A percentile compares a stretch with the other conserved stretches of the same genome.
Evolutionary conservation across 2,888 invertebrate species (phyloP).

Genomic region (Quadroppia sp.): DNA sequence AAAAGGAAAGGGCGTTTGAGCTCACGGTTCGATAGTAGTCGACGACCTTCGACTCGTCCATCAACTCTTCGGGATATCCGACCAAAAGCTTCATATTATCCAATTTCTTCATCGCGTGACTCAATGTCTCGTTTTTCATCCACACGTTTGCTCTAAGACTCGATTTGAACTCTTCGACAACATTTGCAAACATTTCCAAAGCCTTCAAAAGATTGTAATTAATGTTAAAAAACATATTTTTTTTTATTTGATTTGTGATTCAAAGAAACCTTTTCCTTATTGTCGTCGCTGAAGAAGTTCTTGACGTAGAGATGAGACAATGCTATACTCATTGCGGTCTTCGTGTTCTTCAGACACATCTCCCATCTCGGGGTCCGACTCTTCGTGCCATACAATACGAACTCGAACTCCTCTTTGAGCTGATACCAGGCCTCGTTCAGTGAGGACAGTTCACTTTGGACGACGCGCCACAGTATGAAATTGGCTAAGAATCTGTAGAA

Average conservation of each 20-base stretch:
- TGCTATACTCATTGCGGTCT: constrained; percentile 45
- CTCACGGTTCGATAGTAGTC: constrained; percentile 46
- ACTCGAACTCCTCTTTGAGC: constrained; percentile 72
- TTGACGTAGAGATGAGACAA: constrained; percentile 71
- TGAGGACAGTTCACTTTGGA: constrained; percentile 45
- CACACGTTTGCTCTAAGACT: constrained; percentile 73
- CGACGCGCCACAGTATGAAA: constrained; percentile 87
- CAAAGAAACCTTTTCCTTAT: constrained; percentile 62
- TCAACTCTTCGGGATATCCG: constrained; percentile 47
- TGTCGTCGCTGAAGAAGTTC: constrained; percentile 78
- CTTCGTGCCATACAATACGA: constrained; percentile 67
- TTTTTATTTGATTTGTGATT: background rate
- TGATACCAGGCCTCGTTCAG: constrained; percentile 56
- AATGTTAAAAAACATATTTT: no score
- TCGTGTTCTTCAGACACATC: constrained; percentile 67
- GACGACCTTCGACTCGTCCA: constrained; percentile 44
- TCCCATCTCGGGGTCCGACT: constrained; percentile 74
- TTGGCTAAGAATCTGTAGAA: constrained; percentile 65
- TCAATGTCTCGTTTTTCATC: constrained; percentile 81
- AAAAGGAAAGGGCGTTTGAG: no score
- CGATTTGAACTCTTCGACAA: constrained; percentile 72
- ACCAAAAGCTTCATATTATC: constrained; percentile 46
- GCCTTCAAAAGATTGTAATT: no score
- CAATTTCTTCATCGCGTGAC: constrained; percentile 33
- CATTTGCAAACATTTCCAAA: constrained; percentile 75